Evolutionary conservation across 2,797 vertebrate species (phyloP), one percentile per base, ranked within the genome.

Genomic region (Graptemys geographica): DNA sequence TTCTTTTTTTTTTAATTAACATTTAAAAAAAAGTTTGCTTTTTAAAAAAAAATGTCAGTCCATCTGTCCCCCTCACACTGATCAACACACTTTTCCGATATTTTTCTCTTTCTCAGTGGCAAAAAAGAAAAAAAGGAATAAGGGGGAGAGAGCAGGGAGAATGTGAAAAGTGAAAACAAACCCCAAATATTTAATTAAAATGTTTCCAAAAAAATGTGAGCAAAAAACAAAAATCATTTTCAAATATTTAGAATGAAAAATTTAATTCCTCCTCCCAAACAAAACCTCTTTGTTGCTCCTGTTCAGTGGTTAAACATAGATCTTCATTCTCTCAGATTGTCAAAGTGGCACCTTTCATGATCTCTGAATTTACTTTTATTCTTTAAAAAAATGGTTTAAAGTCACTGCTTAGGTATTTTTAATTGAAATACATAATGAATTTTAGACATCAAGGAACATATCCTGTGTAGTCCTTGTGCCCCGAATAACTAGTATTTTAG

Each of bases 41-140:
- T 72, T 19, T 12, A 13, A 65, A n/a, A 65, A 65, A 37, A 65
- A 23, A 23, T 3, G 7, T 41, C 5, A 41, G 69, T 11, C n/a
- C 9, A 5, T 37, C n/a, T 6, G 0, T 28, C 4, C 31, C 21
- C 5, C 5, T 72, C 37, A 21, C n/a, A 72, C 9, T 5, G 5
- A 69, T 10, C 5, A 21, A 11, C 10, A 9, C 19, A 37, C 10
- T 41, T 72, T 72, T 41, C 21, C 37, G 5, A 37, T 72, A 72
- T 41, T 72, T 62, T n/a, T 69, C 33, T 72, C 19, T 72, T 10
- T 72, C 19, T 72, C 21, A 41, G 37, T 72, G 69, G 8, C 19
- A 69, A 72, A 41, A 72, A 41, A 10, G 23, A 41, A 72, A 72
- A 72, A 11, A 57, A 57, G 5, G 33, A 18, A n/a, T 8, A 69